Evolutionary conservation across 1,140 invertebrate species (phyloP), one percentile per base, ranked within the genome.

Genomic region (Drosophila parvula): DNA sequence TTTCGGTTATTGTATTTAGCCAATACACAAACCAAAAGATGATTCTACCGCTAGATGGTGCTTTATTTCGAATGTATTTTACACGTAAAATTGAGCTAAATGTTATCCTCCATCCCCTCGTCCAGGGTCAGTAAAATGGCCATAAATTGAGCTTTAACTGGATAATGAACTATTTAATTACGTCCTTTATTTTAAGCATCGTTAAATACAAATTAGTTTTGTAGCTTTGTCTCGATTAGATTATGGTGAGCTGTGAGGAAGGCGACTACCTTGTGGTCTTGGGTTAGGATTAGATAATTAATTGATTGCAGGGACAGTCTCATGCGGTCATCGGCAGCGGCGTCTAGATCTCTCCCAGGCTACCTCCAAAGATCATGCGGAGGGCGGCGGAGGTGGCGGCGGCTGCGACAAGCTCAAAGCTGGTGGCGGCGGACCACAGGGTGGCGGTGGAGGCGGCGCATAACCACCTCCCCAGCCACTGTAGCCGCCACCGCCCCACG

Each of bases 401-500:
- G 86, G 91, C 50, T 90, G 89, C 11, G 81, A 48, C 55, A 91
- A 51, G 38, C 69, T 70, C 11, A 92, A 60, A 7, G 79, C 59
- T 16, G 94, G 94, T 34, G 94, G 94, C 43, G 95, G 94, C 9
- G 93, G 93, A 4, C 93, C 93, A 44, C 93, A 92, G 14, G 93
- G 93, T 27, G 93, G 93, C 28, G 93, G 91, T 0, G 93, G 94
- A 50, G 93, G 94, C 67, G 93, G 92, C 41, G 94, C 93, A 77
- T 92, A 93, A 92, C 93, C 34, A 92, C 92, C 36, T 89, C 93
- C 77, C 83, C 81, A 83, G 16, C 67, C 71, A 48, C 83, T 56
- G 48, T 84, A 91, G 4, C 63, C 71, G 10, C 64, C 71, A 43
- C 50, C 55, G 81, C 50, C 92, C 93, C 93, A 94, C 90, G 73